phyloP scores from a whole-genome alignment of 2,888 invertebrate species.

The Macrosiphum euphorbiae region DNA sequence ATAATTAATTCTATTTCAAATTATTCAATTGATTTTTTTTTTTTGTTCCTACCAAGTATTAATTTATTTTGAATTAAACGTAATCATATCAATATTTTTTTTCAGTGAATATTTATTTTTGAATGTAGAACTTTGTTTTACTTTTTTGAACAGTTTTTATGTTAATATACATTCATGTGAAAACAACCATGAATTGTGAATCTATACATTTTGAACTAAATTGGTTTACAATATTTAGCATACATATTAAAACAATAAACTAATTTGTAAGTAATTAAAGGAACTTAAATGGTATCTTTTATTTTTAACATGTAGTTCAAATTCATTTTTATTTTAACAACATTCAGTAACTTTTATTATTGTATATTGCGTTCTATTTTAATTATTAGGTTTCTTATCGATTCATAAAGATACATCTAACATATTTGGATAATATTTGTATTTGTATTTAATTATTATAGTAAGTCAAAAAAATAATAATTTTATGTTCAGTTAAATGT shows the following conservation, averaged over 20 bases:
- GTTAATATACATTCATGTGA: background rate
- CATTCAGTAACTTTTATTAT: background rate
- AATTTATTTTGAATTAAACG: background rate
- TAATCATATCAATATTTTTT: background rate
- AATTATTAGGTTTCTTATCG: background rate
- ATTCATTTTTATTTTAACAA: background rate
- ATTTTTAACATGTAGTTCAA: background rate
- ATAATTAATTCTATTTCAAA: background rate
- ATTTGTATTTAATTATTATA: background rate
- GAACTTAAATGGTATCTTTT: background rate
- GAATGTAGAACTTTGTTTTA: background rate
- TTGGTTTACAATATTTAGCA: background rate
- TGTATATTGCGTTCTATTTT: background rate
- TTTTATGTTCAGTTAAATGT: background rate
- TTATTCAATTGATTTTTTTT: background rate
- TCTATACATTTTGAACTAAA: background rate
- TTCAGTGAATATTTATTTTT: background rate
- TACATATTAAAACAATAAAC: no score
- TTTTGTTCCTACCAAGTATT: constrained; percentile 33
- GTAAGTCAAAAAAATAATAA: background rate
- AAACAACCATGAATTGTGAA: background rate
- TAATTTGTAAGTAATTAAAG: background rate
- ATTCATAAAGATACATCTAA: background rate
- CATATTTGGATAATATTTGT: background rate
- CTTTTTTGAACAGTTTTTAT: background rate